Conservation (phyloP, 2,113 vertebrate species). For the Corythoichthys intestinalis region DNA sequence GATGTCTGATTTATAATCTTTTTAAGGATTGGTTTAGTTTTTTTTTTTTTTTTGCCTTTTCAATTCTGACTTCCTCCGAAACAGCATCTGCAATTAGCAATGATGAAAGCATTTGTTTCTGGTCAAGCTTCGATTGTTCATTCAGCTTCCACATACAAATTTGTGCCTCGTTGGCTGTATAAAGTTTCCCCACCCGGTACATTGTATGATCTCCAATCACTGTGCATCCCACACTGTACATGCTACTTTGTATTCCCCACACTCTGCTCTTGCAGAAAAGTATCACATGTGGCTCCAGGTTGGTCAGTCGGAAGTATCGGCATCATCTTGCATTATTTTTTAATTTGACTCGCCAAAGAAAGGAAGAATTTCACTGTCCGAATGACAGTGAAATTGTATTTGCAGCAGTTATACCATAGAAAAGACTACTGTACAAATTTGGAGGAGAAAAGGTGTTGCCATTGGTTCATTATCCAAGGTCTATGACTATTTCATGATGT, state of each 20-base stretch:
- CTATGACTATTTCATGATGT: background rate
- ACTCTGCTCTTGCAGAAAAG: slow-evolving; percentile 65
- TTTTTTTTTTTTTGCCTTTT: background rate
- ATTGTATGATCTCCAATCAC: slow-evolving; percentile 42
- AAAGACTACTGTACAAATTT: slow-evolving; percentile 12
- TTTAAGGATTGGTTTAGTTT: background rate
- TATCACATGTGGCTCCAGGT: slow-evolving; percentile 74
- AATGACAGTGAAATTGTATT: slow-evolving; percentile 38
- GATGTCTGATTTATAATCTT: background rate
- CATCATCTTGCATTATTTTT: slow-evolving; percentile 57
- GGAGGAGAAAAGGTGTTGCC: slow-evolving; percentile 1
- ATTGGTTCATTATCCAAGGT: background rate
- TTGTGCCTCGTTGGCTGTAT: slow-evolving; percentile 34
- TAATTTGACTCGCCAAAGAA: slow-evolving; percentile 57
- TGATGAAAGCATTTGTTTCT: slow-evolving; percentile 51
- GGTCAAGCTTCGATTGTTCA: slow-evolving; percentile 47
- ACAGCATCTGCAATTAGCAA: slow-evolving; percentile 46
- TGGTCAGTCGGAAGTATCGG: slow-evolving; percentile 55
- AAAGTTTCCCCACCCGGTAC: slow-evolving; percentile 19
- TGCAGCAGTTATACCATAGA: slow-evolving; percentile 2
- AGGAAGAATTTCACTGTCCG: slow-evolving; percentile 58
- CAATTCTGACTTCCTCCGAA: slow-evolving; percentile 14
- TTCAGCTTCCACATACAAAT: slow-evolving; percentile 64
- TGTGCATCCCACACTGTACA: slow-evolving; percentile 50
- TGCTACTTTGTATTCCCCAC: slow-evolving; percentile 19